Evolutionary conservation across 2,113 vertebrate genomes (phyloP), one percentile per base, ranked within the genome.

Genomic region (Calyptomena viridis): DNA sequence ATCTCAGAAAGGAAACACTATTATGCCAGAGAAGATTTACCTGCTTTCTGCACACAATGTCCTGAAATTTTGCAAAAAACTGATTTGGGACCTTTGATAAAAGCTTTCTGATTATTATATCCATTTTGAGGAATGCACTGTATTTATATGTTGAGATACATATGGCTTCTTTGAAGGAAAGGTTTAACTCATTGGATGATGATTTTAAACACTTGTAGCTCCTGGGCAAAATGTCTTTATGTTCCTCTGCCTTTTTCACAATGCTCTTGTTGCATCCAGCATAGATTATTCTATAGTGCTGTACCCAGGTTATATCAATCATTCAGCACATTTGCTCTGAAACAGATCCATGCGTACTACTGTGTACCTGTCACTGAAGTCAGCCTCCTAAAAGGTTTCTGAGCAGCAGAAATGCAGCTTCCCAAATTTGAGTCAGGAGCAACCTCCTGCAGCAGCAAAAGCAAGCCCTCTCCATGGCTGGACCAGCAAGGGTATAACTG

Each of bases 1-100:
- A n/a, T 96, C 86, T 94, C 89, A 81, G 84, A 94, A 79, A 98
- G 95, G 86, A 93, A 93, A 88, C 94, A 84, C 89, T 87, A 72
- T 68, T 67, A 96, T 2, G 18, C 35, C n/a, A 60, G 91, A 60
- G 75, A 90, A 94, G 74, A 87, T 78, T 78, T 90, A 96, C 95
- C 95, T 96, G 91, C 81, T 87, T 73, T 87, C 69, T 84, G 63
- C 64, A 62, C 67, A 75, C 8, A 35, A 12, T 53, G 72, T 77
- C 87, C 72, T 56, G 89, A 95, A 93, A 74, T 95, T 94, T 42
- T 86, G 42, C 27, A 20, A 8, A 52, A 86, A 78, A 53, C 56
- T 92, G 90, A 95, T 27, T 91, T 63, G 46, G 58, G 47, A 53
- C 58, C 66, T 77, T 90, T 58, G 55, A 75, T 72, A 37, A 89